Conservation (phyloP, 30 jellyfish, hydroid and myxozoan genomes). For the Rhopilema esculentum region DNA sequence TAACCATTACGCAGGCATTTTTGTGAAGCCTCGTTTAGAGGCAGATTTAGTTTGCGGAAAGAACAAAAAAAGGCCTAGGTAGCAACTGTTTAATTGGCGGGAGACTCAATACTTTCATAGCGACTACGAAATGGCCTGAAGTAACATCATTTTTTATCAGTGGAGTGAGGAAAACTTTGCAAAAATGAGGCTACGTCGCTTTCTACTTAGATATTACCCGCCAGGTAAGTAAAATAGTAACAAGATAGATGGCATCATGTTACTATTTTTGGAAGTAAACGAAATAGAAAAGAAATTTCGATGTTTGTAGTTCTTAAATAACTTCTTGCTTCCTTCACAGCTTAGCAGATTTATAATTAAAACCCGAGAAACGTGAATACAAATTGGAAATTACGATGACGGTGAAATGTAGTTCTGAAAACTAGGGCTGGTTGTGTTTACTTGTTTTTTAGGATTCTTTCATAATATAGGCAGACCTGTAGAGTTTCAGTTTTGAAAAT, state of each 20-base stretch:
- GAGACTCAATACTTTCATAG: neutral
- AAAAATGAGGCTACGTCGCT: conserved; percentile 79
- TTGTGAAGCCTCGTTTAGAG: neutral
- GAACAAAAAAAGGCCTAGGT: conserved; percentile 34
- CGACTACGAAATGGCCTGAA: conserved; percentile 37
- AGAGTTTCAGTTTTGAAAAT: too few species aligned
- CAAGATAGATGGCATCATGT: too few species aligned
- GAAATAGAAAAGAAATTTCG: neutral
- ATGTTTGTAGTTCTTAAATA: neutral
- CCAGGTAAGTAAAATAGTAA: conserved; percentile 78
- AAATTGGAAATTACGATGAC: too few species aligned
- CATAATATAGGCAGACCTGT: too few species aligned
- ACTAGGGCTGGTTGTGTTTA: too few species aligned
- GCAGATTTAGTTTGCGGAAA: neutral
- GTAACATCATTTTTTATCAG: too few species aligned
- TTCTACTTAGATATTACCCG: conserved; percentile 84
- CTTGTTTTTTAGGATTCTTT: too few species aligned
- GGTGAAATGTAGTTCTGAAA: too few species aligned
- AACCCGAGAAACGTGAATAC: too few species aligned
- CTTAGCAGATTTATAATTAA: too few species aligned
- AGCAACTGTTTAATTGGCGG: conserved; percentile 47
- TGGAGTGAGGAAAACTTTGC: neutral
- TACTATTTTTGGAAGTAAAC: neutral
- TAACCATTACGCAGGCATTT: neutral
- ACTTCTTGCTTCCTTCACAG: too few species aligned